These are phyloP conservation scores for Drosophila buzzatii DNA, from an alignment of 2,888 invertebrate genomes.

Conservation along the genomic window DNA sequence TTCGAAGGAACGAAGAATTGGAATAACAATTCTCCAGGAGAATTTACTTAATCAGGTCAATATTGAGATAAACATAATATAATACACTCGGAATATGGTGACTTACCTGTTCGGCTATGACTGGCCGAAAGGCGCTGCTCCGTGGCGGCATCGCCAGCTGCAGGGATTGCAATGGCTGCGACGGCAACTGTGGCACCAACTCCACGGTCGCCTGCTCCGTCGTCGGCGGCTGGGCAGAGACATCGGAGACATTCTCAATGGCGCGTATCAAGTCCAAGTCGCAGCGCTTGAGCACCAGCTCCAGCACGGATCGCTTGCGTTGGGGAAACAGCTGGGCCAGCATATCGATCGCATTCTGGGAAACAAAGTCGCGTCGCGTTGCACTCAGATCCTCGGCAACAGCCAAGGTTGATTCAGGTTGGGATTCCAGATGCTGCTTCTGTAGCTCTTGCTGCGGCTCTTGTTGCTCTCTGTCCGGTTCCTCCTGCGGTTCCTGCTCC, in stretches of 20 bases:
- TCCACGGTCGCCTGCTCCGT: conserved; percentile 27
- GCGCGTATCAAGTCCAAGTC: conserved; percentile 93
- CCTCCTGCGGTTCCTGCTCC: conserved; percentile 1
- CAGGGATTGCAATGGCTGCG: conserved; percentile 8
- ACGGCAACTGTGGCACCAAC: conserved; percentile 8
- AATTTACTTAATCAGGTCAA: too few relatives aligned
- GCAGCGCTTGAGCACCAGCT: conserved; percentile 95
- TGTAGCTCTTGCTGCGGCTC: not conserved
- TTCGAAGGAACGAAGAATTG: not conserved
- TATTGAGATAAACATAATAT: not conserved
- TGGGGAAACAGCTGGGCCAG: conserved; percentile 95
- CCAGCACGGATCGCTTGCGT: conserved; percentile 94
- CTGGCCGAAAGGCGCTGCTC: conserved; percentile 81
- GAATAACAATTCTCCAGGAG: too few relatives aligned
- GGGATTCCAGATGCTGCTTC: not conserved
- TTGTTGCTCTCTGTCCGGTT: not conserved
- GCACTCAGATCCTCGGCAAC: conserved; percentile 69
- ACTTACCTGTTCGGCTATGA: conserved; percentile 70
- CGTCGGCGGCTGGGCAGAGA: conserved; percentile 48
- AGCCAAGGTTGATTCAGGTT: conserved; percentile 25
- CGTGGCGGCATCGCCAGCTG: conserved; percentile 49
- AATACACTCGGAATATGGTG: not conserved
- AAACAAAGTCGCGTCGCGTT: conserved; percentile 85
- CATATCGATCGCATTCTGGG: conserved; percentile 92
- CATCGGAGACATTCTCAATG: conserved; percentile 81